These are phyloP conservation scores for Electrona antarctica DNA, from an alignment of 2,113 vertebrate genomes.

Conservation along the genomic window DNA sequence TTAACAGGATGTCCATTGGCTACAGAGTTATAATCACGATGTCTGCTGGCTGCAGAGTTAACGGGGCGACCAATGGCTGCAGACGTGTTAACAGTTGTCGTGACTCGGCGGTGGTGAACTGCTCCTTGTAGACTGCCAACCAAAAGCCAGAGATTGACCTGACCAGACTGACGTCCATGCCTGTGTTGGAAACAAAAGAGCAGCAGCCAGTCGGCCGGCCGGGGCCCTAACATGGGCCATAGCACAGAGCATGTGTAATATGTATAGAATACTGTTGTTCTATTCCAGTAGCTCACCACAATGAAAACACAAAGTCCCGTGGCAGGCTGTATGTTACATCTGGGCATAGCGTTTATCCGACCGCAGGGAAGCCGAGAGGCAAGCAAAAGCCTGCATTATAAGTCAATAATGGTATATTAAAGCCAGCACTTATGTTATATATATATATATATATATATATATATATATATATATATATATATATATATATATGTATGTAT, in stretches of 20 bases:
- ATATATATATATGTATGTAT: neutral
- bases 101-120: slow-evolving; percentile 5
- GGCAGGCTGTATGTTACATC: slow-evolving; percentile 45
- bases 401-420: slow-evolving; percentile 51
- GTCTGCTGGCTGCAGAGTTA: too few species aligned
- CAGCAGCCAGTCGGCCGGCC: neutral
- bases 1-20: too few species aligned
- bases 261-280: slow-evolving; percentile 30
- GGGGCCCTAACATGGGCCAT: neutral
- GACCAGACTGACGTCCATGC: neutral
- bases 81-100: slow-evolving; percentile 40
- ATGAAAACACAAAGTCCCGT: slow-evolving; percentile 50
- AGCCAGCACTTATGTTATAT: slow-evolving; percentile 10
- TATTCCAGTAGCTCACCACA: slow-evolving; percentile 52
- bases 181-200: slow-evolving; percentile 33
- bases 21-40: too few species aligned
- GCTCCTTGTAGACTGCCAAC: slow-evolving; percentile 10
- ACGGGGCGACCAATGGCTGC: slow-evolving; percentile 4
- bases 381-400: slow-evolving; percentile 52
- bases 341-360: slow-evolving; percentile 42
- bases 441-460: too few species aligned
- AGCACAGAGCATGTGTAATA: slow-evolving; percentile 13
- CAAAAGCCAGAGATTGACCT: slow-evolving; percentile 27
- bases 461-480: too few species aligned
- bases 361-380: slow-evolving; percentile 51